These are phyloP conservation scores for Delichon dasypus DNA, from an alignment of 2,797 vertebrate species.

Conservation along the genomic window DNA sequence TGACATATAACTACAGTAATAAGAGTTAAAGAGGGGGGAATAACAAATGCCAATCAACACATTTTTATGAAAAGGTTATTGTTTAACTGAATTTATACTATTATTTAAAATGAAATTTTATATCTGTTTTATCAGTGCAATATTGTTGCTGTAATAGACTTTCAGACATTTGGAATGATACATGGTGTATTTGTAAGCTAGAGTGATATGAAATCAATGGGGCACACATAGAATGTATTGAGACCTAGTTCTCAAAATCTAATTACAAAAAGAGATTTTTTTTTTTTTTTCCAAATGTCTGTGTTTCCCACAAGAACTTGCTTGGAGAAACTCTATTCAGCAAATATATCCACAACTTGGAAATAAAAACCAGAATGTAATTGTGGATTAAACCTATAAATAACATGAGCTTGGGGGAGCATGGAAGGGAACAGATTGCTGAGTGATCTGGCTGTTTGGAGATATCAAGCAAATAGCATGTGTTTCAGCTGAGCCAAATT, in stretches of 20 bases:
- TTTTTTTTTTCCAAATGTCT: neutral
- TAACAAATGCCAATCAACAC: neutral
- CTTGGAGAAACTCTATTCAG: neutral
- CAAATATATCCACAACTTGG: constrained; percentile 24
- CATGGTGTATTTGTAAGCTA: neutral
- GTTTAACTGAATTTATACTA: neutral
- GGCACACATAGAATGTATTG: neutral
- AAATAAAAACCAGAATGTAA: constrained; percentile 35
- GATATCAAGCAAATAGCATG: constrained; percentile 1
- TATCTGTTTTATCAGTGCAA: neutral
- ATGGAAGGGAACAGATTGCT: constrained; percentile 38
- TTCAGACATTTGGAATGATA: neutral
- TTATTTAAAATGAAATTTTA: neutral
- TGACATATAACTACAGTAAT: neutral
- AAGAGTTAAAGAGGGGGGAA: neutral
- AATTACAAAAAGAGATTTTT: constrained; percentile 20
- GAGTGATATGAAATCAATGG: constrained; percentile 46
- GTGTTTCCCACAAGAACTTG: neutral
- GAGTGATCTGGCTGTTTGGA: constrained; percentile 41
- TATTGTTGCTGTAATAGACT: neutral
- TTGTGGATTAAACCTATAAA: constrained; percentile 44
- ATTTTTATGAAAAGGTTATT: neutral
- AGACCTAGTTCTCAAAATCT: constrained; percentile 12
- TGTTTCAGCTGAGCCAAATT: constrained; percentile 7
- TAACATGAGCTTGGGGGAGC: neutral